These are phyloP conservation scores for Hybos culiciformis DNA, from an alignment of 2,888 invertebrate genomes.

Conservation along the genomic window DNA sequence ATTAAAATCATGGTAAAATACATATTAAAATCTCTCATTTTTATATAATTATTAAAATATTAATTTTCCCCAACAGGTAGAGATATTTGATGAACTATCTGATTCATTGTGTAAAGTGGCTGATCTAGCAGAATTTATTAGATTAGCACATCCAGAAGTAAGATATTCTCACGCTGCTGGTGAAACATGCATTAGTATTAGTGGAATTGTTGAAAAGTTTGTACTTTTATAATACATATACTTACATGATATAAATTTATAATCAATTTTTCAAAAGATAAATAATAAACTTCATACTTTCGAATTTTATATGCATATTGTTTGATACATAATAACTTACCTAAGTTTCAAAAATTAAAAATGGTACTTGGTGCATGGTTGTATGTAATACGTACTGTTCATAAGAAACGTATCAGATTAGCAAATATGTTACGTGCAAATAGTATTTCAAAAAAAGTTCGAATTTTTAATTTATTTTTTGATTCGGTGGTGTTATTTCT, in stretches of 20 bases:
- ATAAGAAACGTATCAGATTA: no score
- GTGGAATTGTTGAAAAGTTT: slow-evolving; percentile 86
- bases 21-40: not conserved
- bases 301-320: no score
- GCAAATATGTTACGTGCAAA: no score
- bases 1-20: no score
- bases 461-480: no score
- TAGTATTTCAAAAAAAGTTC: no score
- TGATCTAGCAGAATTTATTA: slow-evolving; percentile 90
- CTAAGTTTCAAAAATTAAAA: no score
- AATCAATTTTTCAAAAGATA: not conserved
- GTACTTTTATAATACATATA: slow-evolving; percentile 13
- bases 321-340: no score
- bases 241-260: not conserved
- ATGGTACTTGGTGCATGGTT: no score
- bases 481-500: no score
- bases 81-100: slow-evolving; percentile 91
- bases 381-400: no score
- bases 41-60: not conserved
- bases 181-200: slow-evolving; percentile 74
- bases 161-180: slow-evolving; percentile 73
- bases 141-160: slow-evolving; percentile 77
- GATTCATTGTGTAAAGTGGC: slow-evolving; percentile 91
- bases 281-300: no score
- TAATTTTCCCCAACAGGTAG: slow-evolving; percentile 16